Evolutionary conservation across 2,888 invertebrate genomes (phyloP).

Genomic region (Stenchaetothrips biformis): DNA sequence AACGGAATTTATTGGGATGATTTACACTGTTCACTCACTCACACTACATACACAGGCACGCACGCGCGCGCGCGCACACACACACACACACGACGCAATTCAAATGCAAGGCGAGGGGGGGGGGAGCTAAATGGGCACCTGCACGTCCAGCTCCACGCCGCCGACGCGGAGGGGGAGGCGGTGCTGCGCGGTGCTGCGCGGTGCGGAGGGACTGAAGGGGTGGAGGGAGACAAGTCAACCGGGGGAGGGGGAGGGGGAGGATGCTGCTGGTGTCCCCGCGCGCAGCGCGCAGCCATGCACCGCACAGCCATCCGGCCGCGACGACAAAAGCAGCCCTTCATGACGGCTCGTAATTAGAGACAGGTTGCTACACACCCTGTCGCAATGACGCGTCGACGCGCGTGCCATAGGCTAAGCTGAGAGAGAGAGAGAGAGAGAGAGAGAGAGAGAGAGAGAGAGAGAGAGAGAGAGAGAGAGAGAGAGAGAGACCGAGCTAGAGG

Average conservation of each 20-base stretch:
- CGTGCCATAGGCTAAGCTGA: too few species aligned
- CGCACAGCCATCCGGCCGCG: too few species aligned
- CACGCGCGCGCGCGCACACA: background rate
- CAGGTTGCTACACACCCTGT: too few species aligned
- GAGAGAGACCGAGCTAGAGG: too few species aligned
- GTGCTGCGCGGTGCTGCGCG: background rate
- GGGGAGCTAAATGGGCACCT: background rate
- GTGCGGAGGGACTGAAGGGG: background rate
- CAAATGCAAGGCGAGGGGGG: background rate
- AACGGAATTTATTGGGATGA: constrained; percentile 3
- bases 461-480: too few species aligned
- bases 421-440: too few species aligned
- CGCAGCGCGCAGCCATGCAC: too few species aligned
- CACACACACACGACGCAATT: background rate
- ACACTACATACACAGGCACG: background rate
- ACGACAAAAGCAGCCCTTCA: too few species aligned
- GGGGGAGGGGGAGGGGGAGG: too few species aligned
- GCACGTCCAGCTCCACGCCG: background rate
- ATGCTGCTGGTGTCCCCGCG: too few species aligned
- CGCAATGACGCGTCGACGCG: background rate
- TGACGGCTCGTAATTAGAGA: too few species aligned
- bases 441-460: too few species aligned
- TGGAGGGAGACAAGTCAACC: background rate
- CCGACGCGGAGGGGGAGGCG: background rate
- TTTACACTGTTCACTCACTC: background rate